Evolutionary conservation across 2,113 vertebrate genomes (phyloP).

Genomic region (Caranx ignobilis): DNA sequence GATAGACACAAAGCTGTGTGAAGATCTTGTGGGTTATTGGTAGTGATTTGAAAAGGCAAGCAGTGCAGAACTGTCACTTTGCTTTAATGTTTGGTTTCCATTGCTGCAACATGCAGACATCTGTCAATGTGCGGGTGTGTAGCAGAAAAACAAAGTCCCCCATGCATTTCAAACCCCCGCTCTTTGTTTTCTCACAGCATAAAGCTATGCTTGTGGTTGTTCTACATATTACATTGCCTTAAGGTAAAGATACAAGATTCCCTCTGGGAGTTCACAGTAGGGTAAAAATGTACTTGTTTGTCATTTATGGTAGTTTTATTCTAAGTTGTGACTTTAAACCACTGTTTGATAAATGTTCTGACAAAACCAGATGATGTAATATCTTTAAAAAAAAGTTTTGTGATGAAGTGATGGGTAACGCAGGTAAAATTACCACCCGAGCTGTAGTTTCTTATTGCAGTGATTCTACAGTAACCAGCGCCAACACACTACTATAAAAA

Average conservation of each 20-base stretch:
- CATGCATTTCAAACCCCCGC: constrained; percentile 1
- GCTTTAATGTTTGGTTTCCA: constrained; percentile 57
- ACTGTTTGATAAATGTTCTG: neutral
- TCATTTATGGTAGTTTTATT: neutral
- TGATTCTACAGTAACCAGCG: neutral
- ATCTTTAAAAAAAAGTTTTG: too few relatives aligned
- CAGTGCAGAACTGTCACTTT: constrained; percentile 70
- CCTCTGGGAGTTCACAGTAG: neutral
- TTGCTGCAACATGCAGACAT: constrained; percentile 56
- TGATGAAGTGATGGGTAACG: too few relatives aligned
- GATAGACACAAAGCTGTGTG: constrained; percentile 5
- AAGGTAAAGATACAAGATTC: neutral
- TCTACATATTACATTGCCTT: neutral
- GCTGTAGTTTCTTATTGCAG: neutral
- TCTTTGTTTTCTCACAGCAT: neutral
- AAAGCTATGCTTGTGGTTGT: neutral
- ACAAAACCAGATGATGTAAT: too few relatives aligned
- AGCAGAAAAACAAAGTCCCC: constrained; percentile 26
- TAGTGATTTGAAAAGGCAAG: constrained; percentile 70
- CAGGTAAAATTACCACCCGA: neutral
- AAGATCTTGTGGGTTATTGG: constrained; percentile 37
- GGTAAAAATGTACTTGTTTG: neutral
- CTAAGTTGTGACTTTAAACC: neutral
- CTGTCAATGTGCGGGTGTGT: constrained; percentile 52
- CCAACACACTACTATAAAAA: neutral